Conservation (phyloP, 2,113 vertebrate species). For the Burhinus oedicnemus region DNA sequence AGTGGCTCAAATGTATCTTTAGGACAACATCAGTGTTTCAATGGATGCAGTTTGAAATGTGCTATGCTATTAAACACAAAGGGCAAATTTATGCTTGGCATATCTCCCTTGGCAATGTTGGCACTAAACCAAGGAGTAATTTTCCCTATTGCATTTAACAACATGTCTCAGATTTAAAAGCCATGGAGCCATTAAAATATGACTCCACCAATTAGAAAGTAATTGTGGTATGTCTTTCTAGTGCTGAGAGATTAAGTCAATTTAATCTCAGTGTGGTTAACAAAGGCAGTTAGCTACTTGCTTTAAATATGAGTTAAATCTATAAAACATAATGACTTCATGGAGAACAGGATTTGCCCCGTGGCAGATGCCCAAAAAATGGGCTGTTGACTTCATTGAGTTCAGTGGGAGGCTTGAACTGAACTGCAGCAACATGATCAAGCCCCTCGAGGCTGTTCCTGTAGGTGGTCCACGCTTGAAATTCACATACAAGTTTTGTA, state of each 20-base stretch:
- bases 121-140: conserved; percentile 1
- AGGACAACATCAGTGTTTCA: not conserved
- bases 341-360: not conserved
- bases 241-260: not conserved
- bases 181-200: conserved; percentile 8
- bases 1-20: not conserved
- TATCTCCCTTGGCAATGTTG: not conserved
- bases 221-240: conserved; percentile 21
- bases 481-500: not conserved
- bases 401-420: not conserved
- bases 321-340: not conserved
- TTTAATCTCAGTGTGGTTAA: not conserved
- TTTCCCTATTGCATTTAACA: conserved; percentile 7
- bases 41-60: not conserved
- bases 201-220: conserved; percentile 33
- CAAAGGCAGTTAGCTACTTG: conserved; percentile 26
- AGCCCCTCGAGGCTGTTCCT: not conserved
- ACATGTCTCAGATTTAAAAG: conserved; percentile 28
- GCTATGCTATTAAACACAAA: not conserved
- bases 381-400: not conserved
- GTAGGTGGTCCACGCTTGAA: not conserved
- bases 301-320: not conserved
- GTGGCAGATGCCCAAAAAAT: not conserved
- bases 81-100: not conserved
- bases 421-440: fast-evolving